These are phyloP conservation scores for Ptychadena robeensis DNA, from an alignment of 2,797 vertebrate species.

Conservation along the genomic window DNA sequence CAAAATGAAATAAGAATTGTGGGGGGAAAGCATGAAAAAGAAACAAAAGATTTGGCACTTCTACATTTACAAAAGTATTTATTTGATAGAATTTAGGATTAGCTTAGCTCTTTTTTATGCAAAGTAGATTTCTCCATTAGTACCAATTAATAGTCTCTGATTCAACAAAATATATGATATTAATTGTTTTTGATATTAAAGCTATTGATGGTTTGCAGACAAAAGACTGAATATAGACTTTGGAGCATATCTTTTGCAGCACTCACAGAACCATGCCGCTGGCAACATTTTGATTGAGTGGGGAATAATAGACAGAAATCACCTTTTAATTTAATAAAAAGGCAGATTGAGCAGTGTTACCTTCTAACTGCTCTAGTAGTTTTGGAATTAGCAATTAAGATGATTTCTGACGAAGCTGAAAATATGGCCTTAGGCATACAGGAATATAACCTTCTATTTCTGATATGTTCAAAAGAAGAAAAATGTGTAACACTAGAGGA, in stretches of 20 bases:
- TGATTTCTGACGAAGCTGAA: conserved; percentile 24
- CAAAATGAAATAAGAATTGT: too few relatives aligned
- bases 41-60: background rate
- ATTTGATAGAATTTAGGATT: background rate
- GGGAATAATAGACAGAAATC: conserved; percentile 35
- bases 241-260: background rate
- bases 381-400: conserved; percentile 33
- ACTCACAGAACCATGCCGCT: conserved; percentile 9
- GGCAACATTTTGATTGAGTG: conserved; percentile 30
- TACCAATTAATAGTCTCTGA: background rate
- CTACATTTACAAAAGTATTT: background rate
- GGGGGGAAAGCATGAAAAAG: background rate
- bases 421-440: background rate
- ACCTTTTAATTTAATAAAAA: conserved; percentile 42
- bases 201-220: background rate
- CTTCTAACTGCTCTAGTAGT: conserved; percentile 30
- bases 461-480: background rate
- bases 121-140: too few relatives aligned
- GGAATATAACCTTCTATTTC: background rate
- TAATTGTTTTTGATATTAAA: conserved; percentile 14
- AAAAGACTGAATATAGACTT: conserved; percentile 19
- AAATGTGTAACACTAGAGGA: background rate
- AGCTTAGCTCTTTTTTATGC: too few relatives aligned
- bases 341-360: conserved; percentile 9
- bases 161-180: conserved; percentile 25